phyloP scores from a whole-genome alignment of 1,140 invertebrate species.

The Panagrolaimus sp. region DNA sequence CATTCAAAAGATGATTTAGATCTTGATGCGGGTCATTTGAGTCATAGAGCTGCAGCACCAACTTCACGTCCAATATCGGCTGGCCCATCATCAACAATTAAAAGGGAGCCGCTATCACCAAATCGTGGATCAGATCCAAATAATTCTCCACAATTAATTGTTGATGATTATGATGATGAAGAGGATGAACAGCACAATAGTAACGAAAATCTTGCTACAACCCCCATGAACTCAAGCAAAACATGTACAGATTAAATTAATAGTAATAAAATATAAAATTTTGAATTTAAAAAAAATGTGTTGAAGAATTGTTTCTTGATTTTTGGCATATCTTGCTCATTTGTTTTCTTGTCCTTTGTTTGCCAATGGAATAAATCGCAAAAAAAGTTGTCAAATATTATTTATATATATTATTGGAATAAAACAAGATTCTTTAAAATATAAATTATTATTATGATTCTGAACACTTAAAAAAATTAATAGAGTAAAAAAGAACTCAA shows the following conservation, averaged over 20 bases:
- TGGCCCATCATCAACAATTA: conserved; percentile 6
- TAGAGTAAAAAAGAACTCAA: too few species aligned
- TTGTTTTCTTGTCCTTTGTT: too few species aligned
- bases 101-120: not conserved
- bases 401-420: too few species aligned
- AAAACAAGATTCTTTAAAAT: too few species aligned
- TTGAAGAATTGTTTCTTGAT: too few species aligned
- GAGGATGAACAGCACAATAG: not conserved
- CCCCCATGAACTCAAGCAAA: not conserved
- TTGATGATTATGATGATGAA: conserved; percentile 1
- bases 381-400: conserved; percentile 7
- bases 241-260: conserved; percentile 9
- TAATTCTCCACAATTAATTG: not conserved
- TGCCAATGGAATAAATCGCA: not conserved
- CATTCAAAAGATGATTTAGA: too few species aligned
- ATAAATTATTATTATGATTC: too few species aligned
- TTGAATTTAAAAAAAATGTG: not conserved
- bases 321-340: too few species aligned
- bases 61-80: not conserved
- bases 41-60: not conserved
- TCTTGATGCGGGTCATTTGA: too few species aligned
- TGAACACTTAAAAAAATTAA: too few species aligned
- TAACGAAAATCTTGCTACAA: conserved; percentile 10
- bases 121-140: not conserved
- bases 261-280: not conserved